A percentile compares a stretch with the other conserved stretches of the same genome.
These are phyloP conservation scores for Typhlomys cinereus DNA, from an alignment of 2,113 vertebrate species.

Conservation along the genomic window DNA sequence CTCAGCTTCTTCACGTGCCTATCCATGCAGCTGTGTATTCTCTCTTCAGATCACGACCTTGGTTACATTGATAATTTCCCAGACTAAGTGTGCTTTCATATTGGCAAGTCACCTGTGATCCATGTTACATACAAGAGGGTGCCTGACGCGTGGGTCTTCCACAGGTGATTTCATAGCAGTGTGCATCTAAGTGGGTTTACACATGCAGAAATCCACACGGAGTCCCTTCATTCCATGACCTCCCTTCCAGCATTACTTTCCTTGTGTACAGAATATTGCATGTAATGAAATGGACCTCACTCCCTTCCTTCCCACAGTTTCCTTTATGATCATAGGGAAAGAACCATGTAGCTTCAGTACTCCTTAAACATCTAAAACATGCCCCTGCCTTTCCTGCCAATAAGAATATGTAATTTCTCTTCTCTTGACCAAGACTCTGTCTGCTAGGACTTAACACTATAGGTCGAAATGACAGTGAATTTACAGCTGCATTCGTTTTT, in stretches of 20 bases:
- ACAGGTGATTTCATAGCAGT: not conserved
- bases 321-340: not conserved
- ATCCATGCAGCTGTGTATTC: not conserved
- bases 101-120: not conserved
- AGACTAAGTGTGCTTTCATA: not conserved
- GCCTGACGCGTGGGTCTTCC: not conserved
- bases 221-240: not conserved
- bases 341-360: not conserved
- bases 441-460: not conserved
- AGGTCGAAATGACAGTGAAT: conserved; percentile 6
- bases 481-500: not conserved
- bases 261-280: not conserved
- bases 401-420: not conserved
- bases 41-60: not conserved
- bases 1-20: no score
- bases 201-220: not conserved
- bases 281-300: not conserved
- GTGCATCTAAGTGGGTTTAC: not conserved
- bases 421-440: not conserved
- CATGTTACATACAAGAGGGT: not conserved
- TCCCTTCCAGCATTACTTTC: not conserved
- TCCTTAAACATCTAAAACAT: not conserved
- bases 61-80: not conserved
- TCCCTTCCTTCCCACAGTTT: no score
- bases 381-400: not conserved